Base-by-base conservation (phyloP, 2,797 vertebrate genomes). In the Manis pentadactyla region DNA sequence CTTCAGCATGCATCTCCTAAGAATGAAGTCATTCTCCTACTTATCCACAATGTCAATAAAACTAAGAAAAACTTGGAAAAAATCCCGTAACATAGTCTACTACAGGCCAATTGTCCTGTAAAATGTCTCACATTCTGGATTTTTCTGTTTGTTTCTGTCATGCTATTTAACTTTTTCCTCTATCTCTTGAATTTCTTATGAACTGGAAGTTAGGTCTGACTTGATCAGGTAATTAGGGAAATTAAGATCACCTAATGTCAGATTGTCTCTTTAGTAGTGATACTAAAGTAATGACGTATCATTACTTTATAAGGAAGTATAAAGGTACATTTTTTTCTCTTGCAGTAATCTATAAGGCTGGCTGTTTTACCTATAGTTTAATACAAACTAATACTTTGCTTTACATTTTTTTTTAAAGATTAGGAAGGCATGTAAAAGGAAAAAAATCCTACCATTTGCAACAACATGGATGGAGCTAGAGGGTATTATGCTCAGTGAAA, bases 161-260 rank as follows among this genome's bases (percentile, higher is more conserved):
- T 34, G 25, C 17, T 42, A 12, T 89, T 92, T 66, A 79, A 75
- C 6, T 87, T 81, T 12, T 85, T 55, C 23, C 59, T 86, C 31
- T 92, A 61, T 57, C 4, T 17, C 57, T 31, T 69, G 25, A 25
- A 94, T 88, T 79, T 88, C 64, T 85, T 51, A 5, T 27, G 19
- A 92, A 55, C 42, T 55, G 1, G 18, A 93, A 79, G 29, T 59
- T 84, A 79, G 42, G 23, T 31, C 68, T 95, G 39, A 15, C 59
- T 74, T 94, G 51, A 75, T 81, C 53, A 95, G 42, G 39, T 82
- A 87, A 87, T 37, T 91, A 37, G 53, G 46, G 29, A 81, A 75
- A 27, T 46, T 46, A 46, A 46, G 10, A 8, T 46, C 31, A 69
- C 13, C 3, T 34, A 61, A 34, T n/a, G 59, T 79, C 37, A 88